Percentiles rank a stretch among this genome's conserved stretches.
These are phyloP conservation scores for Netelia melanura DNA, from an alignment of 2,888 invertebrate genomes.

Conservation along the genomic window DNA sequence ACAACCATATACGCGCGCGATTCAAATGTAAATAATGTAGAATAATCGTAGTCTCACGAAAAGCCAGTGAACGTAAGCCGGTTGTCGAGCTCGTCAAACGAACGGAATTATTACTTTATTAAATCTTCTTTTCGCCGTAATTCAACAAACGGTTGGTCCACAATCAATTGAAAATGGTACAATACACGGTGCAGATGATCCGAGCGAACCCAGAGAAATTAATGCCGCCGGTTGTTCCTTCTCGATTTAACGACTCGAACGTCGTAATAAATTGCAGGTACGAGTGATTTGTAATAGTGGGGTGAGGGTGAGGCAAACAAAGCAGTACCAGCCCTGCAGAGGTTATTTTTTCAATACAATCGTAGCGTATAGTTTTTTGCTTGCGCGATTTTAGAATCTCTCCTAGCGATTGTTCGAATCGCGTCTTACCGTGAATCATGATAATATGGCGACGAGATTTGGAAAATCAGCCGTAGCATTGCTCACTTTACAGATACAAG, in stretches of 20 bases:
- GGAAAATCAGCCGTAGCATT: constrained; percentile 73
- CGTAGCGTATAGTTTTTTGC: constrained; percentile 74
- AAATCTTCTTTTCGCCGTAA: constrained; percentile 47
- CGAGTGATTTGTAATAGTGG: constrained; percentile 71
- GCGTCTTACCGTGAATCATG: constrained; percentile 10
- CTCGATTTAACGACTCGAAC: constrained; percentile 72
- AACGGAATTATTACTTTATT: constrained; percentile 28
- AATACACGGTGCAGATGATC: neutral
- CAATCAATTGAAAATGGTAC: neutral
- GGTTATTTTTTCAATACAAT: constrained; percentile 80
- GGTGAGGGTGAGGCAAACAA: constrained; percentile 29
- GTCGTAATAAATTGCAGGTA: constrained; percentile 68
- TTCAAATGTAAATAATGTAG: constrained; percentile 79
- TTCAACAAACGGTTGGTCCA: constrained; percentile 48
- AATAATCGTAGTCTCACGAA: constrained; percentile 73
- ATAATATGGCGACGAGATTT: constrained; percentile 62
- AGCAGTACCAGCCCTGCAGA: constrained; percentile 73
- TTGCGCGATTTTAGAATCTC: constrained; percentile 73
- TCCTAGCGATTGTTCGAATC: constrained; percentile 49
- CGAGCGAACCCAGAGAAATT: neutral
- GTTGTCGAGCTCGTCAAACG: constrained; percentile 46
- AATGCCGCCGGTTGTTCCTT: constrained; percentile 68
- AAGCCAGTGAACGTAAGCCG: constrained; percentile 72
- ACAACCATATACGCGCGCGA: neutral
- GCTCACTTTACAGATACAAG: constrained; percentile 74